A percentile compares a stretch with the other conserved stretches of the same genome.
These are phyloP conservation scores for Drosophila diplacantha DNA, from an alignment of 2,888 invertebrate species.

Conservation along the genomic window DNA sequence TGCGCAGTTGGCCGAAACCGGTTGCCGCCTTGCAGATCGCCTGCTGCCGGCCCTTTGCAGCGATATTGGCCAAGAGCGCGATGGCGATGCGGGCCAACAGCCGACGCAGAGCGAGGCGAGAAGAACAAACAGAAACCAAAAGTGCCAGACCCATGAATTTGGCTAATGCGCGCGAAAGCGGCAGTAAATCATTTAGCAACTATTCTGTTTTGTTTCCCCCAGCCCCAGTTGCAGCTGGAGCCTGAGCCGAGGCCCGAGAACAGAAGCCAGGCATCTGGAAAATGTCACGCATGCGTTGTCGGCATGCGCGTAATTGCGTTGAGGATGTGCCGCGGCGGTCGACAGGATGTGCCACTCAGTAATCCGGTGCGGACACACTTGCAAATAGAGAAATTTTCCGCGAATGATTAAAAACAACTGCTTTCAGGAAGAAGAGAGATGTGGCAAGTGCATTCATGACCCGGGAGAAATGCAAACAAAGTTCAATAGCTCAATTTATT, in stretches of 20 bases:
- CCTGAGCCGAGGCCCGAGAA: not conserved
- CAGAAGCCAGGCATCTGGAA: slow-evolving; percentile 48
- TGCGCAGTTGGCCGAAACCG: slow-evolving; percentile 58
- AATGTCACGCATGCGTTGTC: slow-evolving; percentile 73
- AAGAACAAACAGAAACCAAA: slow-evolving; percentile 47
- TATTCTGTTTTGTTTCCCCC: slow-evolving; percentile 40
- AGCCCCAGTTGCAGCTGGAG: not conserved
- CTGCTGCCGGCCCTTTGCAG: slow-evolving; percentile 32
- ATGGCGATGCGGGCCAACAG: slow-evolving; percentile 5
- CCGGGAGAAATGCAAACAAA: no score
- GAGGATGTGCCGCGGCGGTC: slow-evolving; percentile 20
- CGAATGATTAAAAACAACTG: slow-evolving; percentile 1
- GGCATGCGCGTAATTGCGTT: slow-evolving; percentile 44
- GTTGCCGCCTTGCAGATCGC: slow-evolving; percentile 31
- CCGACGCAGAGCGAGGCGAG: slow-evolving; percentile 9
- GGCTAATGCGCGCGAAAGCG: slow-evolving; percentile 43
- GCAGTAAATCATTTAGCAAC: slow-evolving; percentile 65
- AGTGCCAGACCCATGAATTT: slow-evolving; percentile 27
- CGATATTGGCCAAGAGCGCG: slow-evolving; percentile 45
- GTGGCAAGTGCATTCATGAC: not conserved
- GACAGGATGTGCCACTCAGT: slow-evolving; percentile 13
- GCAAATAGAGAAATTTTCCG: slow-evolving; percentile 10
- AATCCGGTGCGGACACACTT: slow-evolving; percentile 17
- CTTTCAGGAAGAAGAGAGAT: no score
- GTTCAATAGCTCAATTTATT: not conserved